phyloP scores from a whole-genome alignment of 2,888 invertebrate species.

The Ypsolopha sequella region DNA sequence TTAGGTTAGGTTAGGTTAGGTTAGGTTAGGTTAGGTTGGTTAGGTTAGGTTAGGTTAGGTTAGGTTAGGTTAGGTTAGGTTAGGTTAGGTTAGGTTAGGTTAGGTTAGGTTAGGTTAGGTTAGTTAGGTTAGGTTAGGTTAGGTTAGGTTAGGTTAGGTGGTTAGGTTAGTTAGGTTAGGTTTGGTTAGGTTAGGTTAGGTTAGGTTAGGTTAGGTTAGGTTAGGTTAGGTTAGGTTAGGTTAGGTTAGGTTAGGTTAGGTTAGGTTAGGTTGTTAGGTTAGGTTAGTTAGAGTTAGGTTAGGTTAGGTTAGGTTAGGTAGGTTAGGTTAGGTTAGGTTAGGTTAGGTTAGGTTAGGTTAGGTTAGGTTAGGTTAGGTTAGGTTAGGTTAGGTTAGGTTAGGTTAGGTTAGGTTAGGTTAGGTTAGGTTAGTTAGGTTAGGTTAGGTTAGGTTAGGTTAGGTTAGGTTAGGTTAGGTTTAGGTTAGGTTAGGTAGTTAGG shows the following conservation, averaged over 20 bases:
- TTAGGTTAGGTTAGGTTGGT: slow-evolving; percentile 7
- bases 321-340: slow-evolving; percentile 9
- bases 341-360: slow-evolving; percentile 9
- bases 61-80: slow-evolving; percentile 8
- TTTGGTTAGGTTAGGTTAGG: slow-evolving; percentile 8
- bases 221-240: slow-evolving; percentile 9
- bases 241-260: slow-evolving; percentile 9
- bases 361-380: slow-evolving; percentile 8
- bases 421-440: slow-evolving; percentile 8
- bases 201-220: slow-evolving; percentile 9
- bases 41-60: slow-evolving; percentile 8
- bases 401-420: slow-evolving; percentile 9
- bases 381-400: slow-evolving; percentile 9
- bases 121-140: slow-evolving; percentile 8
- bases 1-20: slow-evolving; percentile 7
- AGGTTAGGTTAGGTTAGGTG: slow-evolving; percentile 7
- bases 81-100: slow-evolving; percentile 8
- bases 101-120: slow-evolving; percentile 8
- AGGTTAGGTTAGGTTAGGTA: slow-evolving; percentile 9
- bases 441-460: slow-evolving; percentile 8
- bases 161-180: slow-evolving; percentile 9
- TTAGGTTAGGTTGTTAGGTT: slow-evolving; percentile 8
- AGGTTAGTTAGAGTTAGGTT: slow-evolving; percentile 8
- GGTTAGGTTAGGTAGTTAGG: slow-evolving; percentile 6
- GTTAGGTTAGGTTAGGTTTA: slow-evolving; percentile 9